Percentiles rank a stretch among this genome's conserved stretches.
These are phyloP conservation scores for Poecilobothrus nobilitatus DNA, from an alignment of 2,888 invertebrate species.

Conservation along the genomic window DNA sequence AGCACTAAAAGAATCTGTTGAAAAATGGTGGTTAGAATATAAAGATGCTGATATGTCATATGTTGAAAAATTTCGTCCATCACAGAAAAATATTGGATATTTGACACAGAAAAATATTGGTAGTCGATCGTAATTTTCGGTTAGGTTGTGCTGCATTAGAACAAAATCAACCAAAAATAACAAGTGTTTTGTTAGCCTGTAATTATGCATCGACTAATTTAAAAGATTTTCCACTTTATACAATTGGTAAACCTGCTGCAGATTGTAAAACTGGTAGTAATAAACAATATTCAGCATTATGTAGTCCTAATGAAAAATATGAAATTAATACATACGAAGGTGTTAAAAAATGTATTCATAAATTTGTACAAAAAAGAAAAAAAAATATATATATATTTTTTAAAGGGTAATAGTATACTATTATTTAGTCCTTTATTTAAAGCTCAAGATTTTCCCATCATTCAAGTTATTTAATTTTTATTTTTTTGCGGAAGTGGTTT, in stretches of 20 bases:
- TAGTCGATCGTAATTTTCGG: conserved; percentile 17
- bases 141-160: conserved; percentile 20
- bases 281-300: conserved; percentile 16
- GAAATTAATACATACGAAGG: neutral
- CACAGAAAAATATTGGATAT: conserved; percentile 16
- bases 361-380: too few relatives aligned
- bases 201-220: conserved; percentile 24
- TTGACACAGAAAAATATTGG: conserved; percentile 22
- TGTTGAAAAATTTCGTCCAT: conserved; percentile 4
- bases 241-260: conserved; percentile 18
- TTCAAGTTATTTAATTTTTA: too few relatives aligned
- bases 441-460: too few relatives aligned
- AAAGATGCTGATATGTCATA: conserved; percentile 13
- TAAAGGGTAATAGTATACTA: too few relatives aligned
- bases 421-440: too few relatives aligned
- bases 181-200: conserved; percentile 18
- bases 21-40: conserved; percentile 18
- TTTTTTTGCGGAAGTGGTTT: too few relatives aligned
- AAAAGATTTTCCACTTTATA: conserved; percentile 17
- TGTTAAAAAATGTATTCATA: too few relatives aligned
- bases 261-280: conserved; percentile 18
- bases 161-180: neutral
- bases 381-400: too few relatives aligned
- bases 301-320: conserved; percentile 14
- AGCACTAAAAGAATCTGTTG: neutral